Evolutionary conservation across 1,140 invertebrate species (phyloP), one percentile per base, ranked within the genome.

Genomic region (Drosophila neocordata): DNA sequence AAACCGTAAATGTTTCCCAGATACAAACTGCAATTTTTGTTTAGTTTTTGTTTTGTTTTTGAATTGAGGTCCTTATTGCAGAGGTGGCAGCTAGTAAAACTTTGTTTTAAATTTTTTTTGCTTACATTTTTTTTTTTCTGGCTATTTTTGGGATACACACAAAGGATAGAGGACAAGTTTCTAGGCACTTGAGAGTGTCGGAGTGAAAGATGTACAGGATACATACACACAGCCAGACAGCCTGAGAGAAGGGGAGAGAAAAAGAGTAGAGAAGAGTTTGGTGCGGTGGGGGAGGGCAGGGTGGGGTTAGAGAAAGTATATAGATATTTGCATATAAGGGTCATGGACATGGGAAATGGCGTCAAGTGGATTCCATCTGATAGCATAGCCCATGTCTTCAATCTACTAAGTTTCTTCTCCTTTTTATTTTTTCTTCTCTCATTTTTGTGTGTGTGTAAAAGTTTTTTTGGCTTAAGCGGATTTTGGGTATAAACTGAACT

Each of bases 301-400:
- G 27, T 5, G 5, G 7, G 24, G 4, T 4, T 24, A 31, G 27
- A 31, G 27, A 6, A 31, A 31, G 27, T 31, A 31, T 3, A 31
- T 1, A 31, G 37, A 38, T 34, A 72, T 72, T 68, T 62, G 69
- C 69, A 76, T 67, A 52, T 22, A 31, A 24, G 62, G 67, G 75
- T 70, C 67, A 71, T 63, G 62, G 59, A 51, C 66, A 69, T 31
- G 51, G 31, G 13, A 65, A 62, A 66, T 66, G 58, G 44, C 58
- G 62, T 74, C 62, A 66, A 77, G 53, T 65, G 62, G 61, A 73
- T 69, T 41, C 66, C 60, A 64, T 51, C 65, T 56, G 59, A 68
- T 65, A 65, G 48, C 34, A 38, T 31, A n/a, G 27, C 35, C 41
- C 41, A 48, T 56, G 59, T 27, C 44, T 64, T 34, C 48, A 72